Percentiles rank a stretch among this genome's conserved stretches.
phyloP scores from a whole-genome alignment of 1,140 invertebrate species.

The Halesus radiatus region DNA sequence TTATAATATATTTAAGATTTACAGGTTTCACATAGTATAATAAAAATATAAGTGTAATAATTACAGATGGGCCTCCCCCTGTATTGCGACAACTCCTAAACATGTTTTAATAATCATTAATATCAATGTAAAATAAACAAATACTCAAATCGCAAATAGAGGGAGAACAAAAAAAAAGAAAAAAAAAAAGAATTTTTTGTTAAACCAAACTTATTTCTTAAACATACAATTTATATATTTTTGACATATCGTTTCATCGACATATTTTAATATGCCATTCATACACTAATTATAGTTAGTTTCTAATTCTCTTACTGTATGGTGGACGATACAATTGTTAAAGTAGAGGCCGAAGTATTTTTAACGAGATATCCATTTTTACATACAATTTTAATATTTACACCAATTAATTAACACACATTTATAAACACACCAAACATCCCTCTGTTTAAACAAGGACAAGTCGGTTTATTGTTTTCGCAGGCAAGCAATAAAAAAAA shows the following conservation, averaged over 20 bases:
- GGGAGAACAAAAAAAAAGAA: no score
- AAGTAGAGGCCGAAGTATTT: slow-evolving; percentile 46
- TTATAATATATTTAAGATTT: slow-evolving; percentile 54
- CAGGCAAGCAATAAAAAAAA: background rate
- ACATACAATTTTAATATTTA: slow-evolving; percentile 37
- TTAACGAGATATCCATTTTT: slow-evolving; percentile 26
- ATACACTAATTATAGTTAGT: slow-evolving; percentile 30
- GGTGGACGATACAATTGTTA: slow-evolving; percentile 47
- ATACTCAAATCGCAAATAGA: background rate
- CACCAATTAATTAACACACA: slow-evolving; percentile 25
- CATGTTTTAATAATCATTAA: background rate
- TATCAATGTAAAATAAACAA: background rate
- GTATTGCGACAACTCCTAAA: background rate
- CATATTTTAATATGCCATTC: slow-evolving; percentile 26
- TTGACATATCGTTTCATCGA: slow-evolving; percentile 29
- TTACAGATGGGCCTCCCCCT: slow-evolving; percentile 1
- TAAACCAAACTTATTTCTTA: background rate
- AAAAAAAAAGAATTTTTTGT: background rate
- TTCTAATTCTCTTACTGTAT: slow-evolving; percentile 32
- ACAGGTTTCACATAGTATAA: slow-evolving; percentile 51
- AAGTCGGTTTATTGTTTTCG: background rate
- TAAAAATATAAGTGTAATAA: slow-evolving; percentile 45
- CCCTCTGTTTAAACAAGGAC: background rate
- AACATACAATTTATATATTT: slow-evolving; percentile 35
- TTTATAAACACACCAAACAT: slow-evolving; percentile 3